A percentile compares a stretch with the other conserved stretches of the same genome.
These are phyloP conservation scores for Nycticryphes semicollaris DNA, from an alignment of 2,113 vertebrate species.

Conservation along the genomic window DNA sequence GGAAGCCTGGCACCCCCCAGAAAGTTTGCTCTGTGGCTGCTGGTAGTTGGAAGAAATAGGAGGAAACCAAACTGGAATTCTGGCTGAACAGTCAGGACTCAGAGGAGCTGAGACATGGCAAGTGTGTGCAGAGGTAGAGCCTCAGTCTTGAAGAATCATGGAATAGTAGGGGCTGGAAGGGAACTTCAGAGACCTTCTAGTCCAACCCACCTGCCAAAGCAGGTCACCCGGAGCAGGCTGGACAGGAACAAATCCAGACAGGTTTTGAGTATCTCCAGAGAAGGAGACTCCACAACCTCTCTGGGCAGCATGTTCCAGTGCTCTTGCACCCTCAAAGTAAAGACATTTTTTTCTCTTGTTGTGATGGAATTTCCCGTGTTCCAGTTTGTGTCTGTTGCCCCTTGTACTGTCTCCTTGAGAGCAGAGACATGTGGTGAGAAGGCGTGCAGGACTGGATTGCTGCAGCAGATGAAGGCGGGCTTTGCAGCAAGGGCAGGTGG, in stretches of 20 bases:
- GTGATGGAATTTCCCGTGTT: background rate
- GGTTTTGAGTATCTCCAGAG: background rate
- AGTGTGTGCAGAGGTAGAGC: background rate
- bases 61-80: background rate
- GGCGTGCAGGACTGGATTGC: background rate
- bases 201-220: background rate
- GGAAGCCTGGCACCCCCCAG: accelerated
- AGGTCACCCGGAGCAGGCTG: background rate
- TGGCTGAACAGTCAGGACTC: background rate
- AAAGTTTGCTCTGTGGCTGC: background rate
- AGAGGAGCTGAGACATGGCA: background rate
- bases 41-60: background rate
- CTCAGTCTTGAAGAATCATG: background rate
- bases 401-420: background rate
- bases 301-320: background rate
- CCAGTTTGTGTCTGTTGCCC: background rate
- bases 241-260: background rate
- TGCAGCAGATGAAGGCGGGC: background rate
- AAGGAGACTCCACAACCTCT: background rate
- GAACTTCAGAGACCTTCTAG: background rate
- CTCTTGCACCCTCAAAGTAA: background rate
- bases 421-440: accelerated
- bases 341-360: background rate
- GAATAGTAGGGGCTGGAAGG: background rate
- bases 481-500: background rate